A percentile compares a stretch with the other conserved stretches of the same genome.
phyloP scores from a whole-genome alignment of 1,140 invertebrate species.

The Acyrthosiphon pisum region DNA sequence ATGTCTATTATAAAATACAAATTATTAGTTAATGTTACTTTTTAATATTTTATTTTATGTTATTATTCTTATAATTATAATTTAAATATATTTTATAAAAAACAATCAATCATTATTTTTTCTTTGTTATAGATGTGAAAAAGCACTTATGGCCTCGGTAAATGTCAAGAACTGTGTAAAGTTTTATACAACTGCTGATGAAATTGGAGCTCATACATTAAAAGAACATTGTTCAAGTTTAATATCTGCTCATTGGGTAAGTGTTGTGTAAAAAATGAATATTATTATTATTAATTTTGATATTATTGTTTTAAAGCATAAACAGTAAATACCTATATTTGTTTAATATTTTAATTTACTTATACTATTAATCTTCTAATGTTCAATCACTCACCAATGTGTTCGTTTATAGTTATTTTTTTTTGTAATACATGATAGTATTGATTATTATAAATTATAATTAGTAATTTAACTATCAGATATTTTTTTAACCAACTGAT shows the following conservation, averaged over 20 bases:
- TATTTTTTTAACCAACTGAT: neutral
- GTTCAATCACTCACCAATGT: neutral
- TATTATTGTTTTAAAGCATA: neutral
- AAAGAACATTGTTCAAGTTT: constrained; percentile 88
- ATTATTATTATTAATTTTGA: neutral
- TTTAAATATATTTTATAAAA: neutral
- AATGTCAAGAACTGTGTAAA: constrained; percentile 86
- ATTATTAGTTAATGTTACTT: too few relatives aligned
- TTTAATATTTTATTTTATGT: too few relatives aligned
- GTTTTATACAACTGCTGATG: constrained; percentile 92
- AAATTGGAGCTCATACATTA: constrained; percentile 79
- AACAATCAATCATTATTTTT: constrained; percentile 39
- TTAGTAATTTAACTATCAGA: neutral
- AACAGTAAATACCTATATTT: neutral
- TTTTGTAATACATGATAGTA: too few relatives aligned
- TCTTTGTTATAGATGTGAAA: constrained; percentile 78
- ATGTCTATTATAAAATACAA: too few relatives aligned
- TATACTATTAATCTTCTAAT: neutral
- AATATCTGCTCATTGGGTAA: constrained; percentile 91
- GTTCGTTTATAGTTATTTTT: neutral
- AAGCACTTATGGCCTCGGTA: constrained; percentile 83
- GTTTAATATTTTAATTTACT: neutral
- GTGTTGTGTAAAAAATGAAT: constrained; percentile 38
- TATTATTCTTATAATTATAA: neutral
- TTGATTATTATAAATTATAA: neutral